Percentiles rank a stretch among this genome's conserved stretches.
Evolutionary conservation across 2,797 vertebrate genomes (phyloP).

Genomic region (Girardinus metallicus): DNA sequence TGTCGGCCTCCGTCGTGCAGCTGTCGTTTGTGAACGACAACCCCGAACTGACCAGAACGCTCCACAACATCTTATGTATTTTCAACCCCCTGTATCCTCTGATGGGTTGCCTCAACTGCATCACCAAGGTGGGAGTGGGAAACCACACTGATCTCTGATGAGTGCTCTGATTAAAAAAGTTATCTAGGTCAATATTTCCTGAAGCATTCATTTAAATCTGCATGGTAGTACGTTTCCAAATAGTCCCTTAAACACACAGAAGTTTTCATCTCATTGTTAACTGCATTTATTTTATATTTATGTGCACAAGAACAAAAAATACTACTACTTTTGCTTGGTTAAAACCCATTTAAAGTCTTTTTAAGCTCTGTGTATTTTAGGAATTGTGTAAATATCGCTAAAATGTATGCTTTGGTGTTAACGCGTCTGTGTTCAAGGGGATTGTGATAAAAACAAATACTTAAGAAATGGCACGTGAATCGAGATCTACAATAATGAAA

Average conservation of each 20-base stretch:
- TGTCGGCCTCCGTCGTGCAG: conserved; percentile 80
- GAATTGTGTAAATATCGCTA: neutral
- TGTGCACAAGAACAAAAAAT: neutral
- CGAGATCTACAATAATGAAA: neutral
- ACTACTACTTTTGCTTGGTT: neutral
- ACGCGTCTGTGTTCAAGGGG: neutral
- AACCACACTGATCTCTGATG: neutral
- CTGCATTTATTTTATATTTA: neutral
- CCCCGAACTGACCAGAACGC: conserved; percentile 55
- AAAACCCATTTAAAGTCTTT: neutral
- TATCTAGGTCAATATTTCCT: neutral
- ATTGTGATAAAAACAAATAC: neutral
- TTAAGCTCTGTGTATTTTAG: neutral
- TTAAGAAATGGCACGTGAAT: neutral
- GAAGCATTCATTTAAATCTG: neutral
- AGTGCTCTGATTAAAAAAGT: neutral
- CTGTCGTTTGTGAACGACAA: conserved; percentile 71
- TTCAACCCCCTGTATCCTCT: conserved; percentile 83
- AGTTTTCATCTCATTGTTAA: neutral
- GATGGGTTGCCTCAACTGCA: conserved; percentile 84
- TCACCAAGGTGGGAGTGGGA: conserved; percentile 75
- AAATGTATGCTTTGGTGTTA: neutral
- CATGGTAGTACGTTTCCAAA: neutral
- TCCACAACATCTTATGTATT: conserved; percentile 79
- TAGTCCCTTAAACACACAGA: neutral